Evolutionary conservation across 2,888 invertebrate species (phyloP).

Genomic region (Agrilus cyanescens): DNA sequence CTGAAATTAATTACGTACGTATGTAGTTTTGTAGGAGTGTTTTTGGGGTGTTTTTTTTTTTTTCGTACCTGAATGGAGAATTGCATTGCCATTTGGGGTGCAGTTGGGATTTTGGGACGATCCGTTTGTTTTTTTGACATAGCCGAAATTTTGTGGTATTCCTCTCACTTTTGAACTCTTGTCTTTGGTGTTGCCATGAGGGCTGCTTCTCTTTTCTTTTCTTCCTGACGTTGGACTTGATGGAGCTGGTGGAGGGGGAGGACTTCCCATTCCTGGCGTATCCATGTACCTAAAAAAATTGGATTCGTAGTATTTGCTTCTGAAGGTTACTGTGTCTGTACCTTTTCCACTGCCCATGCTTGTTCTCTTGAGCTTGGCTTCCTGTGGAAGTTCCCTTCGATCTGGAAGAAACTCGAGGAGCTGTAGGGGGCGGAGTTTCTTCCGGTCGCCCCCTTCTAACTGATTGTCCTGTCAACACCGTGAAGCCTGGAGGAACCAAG

Average conservation of each 20-base stretch:
- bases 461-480: conserved; percentile 40
- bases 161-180: conserved; percentile 51
- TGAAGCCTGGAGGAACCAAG: conserved; percentile 36
- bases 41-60: not conserved
- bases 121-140: conserved; percentile 61
- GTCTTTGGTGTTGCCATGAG: conserved; percentile 35
- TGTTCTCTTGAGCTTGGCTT: conserved; percentile 25
- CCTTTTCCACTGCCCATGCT: conserved; percentile 46
- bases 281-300: conserved; percentile 37
- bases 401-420: conserved; percentile 26
- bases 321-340: too few relatives aligned
- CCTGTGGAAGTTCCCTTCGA: conserved; percentile 21
- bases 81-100: conserved; percentile 32
- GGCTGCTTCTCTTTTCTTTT: conserved; percentile 34
- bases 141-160: conserved; percentile 75
- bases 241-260: conserved; percentile 42
- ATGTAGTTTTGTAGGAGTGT: not conserved
- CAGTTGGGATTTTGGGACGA: conserved; percentile 19
- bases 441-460: conserved; percentile 41
- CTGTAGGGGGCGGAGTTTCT: conserved; percentile 40
- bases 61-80: conserved; percentile 14
- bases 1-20: not conserved
- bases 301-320: too few relatives aligned
- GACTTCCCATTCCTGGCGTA: conserved; percentile 51
- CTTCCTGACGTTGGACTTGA: conserved; percentile 32